Evolutionary conservation across 2,797 vertebrate genomes (phyloP), one percentile per base, ranked within the genome.

Genomic region (Pelochelys cantorii): DNA sequence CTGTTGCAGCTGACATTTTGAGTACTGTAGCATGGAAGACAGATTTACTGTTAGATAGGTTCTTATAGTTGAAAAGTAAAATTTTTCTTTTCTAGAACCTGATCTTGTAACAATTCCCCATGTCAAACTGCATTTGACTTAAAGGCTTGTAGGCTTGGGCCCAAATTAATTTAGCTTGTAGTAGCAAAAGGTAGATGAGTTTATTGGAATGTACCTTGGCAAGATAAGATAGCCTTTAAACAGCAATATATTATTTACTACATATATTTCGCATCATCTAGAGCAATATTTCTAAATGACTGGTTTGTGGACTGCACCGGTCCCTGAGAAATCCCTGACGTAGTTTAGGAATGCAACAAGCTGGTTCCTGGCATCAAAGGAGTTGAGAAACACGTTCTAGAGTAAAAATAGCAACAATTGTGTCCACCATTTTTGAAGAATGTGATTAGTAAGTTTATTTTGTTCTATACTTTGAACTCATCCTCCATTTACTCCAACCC

Each of bases 1-100:
- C 90, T 94, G 93, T 1, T 83, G 78, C 74, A 85, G 60, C 82
- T 83, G 85, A 78, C 57, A 53, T 4, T n/a, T 81, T 89, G 81
- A 34, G 83, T 2, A 48, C 86, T 90, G 82, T 77, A 93, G 91
- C 78, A 81, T 12, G 56, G 55, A 86, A 94, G 82, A 90, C 80
- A 90, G 84, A 92, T 89, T 78, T 84, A 48, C 7, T 48, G 71
- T 79, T 68, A 94, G 86, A 93, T n/a, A 62, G 89, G 74, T 92
- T 90, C 92, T 94, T 91, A 88, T 81, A 93, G 31, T 89, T 84
- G 82, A 85, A 56, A 92, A 95, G 85, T 53, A 82, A 3, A 29
- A 83, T 87, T 93, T 96, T 87, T 95, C 88, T 91, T 95, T 95
- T 94, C 92, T 95, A 95, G 95, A 95, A 96, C 95, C 92, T 89